Conservation (phyloP, 2,888 invertebrate species). For the Mylabris sibirica region DNA sequence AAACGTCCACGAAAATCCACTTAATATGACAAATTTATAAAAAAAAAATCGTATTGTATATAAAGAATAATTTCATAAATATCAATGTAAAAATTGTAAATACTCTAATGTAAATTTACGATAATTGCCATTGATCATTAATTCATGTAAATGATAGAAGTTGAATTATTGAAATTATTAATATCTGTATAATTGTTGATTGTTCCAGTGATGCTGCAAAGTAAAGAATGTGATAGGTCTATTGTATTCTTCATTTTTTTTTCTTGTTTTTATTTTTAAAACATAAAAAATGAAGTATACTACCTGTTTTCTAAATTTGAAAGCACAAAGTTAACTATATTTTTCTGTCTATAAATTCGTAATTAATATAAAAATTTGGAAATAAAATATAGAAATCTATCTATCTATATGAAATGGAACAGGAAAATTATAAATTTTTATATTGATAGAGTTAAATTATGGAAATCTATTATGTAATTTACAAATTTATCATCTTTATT, state of each 20-base stretch:
- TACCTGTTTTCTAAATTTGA: conserved; percentile 27
- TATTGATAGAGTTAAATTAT: neutral
- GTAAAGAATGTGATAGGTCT: conserved; percentile 45
- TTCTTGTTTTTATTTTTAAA: neutral
- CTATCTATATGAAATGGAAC: neutral
- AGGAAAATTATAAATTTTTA: neutral
- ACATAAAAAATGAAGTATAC: conserved; percentile 30
- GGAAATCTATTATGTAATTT: neutral
- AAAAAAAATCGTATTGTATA: conserved; percentile 27
- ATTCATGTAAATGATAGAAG: conserved; percentile 28
- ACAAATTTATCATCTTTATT: neutral
- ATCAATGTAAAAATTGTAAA: conserved; percentile 51
- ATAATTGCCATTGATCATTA: conserved; percentile 37
- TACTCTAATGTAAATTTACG: conserved; percentile 49
- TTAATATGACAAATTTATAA: conserved; percentile 39
- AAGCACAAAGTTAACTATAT: conserved; percentile 29
- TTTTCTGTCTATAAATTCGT: conserved; percentile 20
- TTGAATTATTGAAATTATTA: conserved; percentile 21
- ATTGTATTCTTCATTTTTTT: conserved; percentile 32
- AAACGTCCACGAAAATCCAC: conserved; percentile 54
- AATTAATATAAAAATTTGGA: neutral
- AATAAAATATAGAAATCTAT: neutral
- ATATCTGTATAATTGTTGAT: conserved; percentile 49
- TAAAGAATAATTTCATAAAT: conserved; percentile 37
- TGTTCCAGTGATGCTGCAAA: conserved; percentile 52